Base-by-base conservation (phyloP, 2,888 invertebrate genomes). In the Ophioninae sp. region DNA sequence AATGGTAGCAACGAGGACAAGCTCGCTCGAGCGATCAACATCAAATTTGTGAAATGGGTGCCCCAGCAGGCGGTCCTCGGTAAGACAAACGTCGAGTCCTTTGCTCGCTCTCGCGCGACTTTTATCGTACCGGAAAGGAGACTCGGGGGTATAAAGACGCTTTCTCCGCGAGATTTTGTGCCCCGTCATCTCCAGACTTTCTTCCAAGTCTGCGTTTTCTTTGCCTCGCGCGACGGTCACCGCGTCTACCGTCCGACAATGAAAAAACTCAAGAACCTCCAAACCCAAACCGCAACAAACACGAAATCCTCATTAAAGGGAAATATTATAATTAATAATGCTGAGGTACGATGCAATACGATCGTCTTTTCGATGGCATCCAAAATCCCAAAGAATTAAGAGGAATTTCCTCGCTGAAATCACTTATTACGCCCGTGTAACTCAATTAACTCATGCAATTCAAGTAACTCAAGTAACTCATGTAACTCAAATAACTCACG, bases 21-120 rank as follows among this genome's bases (percentile, higher is more conserved):
- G 88, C 86, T 90, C 83, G 89, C 88, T 87, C 89, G 88, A 87
- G 88, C 92, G 65, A 85, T 82, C 79, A 93, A 93, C 88, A 91
- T 93, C 71, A 92, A 91, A 88, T 88, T 93, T 85, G 88, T 90
- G 68, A 91, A 93, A 85, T 93, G 93, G 92, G 90, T 89, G 68
- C 92, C 93, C 8, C 92, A 93, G 87, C 92, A 92, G 86, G 92
- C 92, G 83, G 88, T 93, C 82, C 88, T 92, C n/a, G 92, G 92
- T 92, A 89, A 90, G 88, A 84, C 81, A 82, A 85, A 84, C 81
- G 75, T 83, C 84, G 61, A 76, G 69, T 80, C 86, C 81, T 84
- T 82, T 88, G 82, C 76, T 56, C 61, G 61, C 41, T 58, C 22
- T 63, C 41, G 69, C 65, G 39, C 68, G 61, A 64, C 64, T 82